Base-by-base conservation (phyloP, 1,140 invertebrate species). In the Trachymyrmex cornetzi region DNA sequence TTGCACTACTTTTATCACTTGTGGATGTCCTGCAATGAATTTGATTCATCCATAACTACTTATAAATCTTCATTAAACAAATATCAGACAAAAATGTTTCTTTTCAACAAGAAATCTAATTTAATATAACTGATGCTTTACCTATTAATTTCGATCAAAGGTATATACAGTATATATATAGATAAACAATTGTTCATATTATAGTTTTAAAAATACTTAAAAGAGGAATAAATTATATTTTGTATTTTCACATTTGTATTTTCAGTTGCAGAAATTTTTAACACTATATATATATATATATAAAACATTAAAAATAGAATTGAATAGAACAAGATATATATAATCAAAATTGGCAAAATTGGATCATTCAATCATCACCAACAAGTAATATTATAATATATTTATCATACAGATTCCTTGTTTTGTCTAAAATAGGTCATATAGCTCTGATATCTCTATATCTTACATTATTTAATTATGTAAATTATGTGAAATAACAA, bases 1-100 rank as follows among this genome's bases (percentile, higher is more conserved):
- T 86, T 96, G 96, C 57, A 97, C 96, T 50, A 97, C 95, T 92
- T 97, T 97, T 66, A 97, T 96, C 92, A 97, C 95, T 94, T 97
- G 97, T 69, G 96, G 96, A 91, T 96, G 96, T 50, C 96, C 96
- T 96, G 91, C 44, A 95, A 95, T 79, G 71, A 88, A 87, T 90
- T 61, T 19, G 34, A 71, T 14, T 81, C 4, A 53, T 64, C 0
- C 57, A 38, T 71, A 61, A 85, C 53, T 69, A 11, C n/a, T 63
- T 30, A 1, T 9, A 50, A 34, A 81, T 27, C 27, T 9, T 57
- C 38, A 44, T 4, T 85, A 12, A 9, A 6, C 7, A 2, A 16
- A 55, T 22, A 57, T 57, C 3, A 57, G 9, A 6, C 22, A 72
- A 11, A 44, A 44, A 44, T 11, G 38, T 61, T 63, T 77, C 0